Evolutionary conservation across 2,888 invertebrate species (phyloP).

Genomic region (Andricus quercusramuli): DNA sequence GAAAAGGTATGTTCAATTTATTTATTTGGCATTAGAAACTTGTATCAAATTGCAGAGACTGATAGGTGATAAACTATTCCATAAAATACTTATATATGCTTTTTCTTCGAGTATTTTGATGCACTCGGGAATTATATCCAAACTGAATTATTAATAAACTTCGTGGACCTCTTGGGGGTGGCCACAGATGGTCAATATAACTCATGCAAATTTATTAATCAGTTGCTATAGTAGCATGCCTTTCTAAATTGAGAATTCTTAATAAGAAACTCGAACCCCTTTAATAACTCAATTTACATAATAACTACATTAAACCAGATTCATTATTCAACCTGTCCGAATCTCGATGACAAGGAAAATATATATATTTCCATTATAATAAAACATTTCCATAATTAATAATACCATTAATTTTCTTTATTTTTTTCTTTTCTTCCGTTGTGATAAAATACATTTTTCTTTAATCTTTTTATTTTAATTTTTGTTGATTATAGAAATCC

Average conservation of each 20-base stretch:
- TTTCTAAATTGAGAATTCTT: slow-evolving; percentile 26
- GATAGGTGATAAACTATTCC: background rate
- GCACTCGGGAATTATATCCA: background rate
- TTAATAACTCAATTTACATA: slow-evolving; percentile 11
- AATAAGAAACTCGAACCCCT: slow-evolving; percentile 27
- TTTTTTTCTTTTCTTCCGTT: too few relatives aligned
- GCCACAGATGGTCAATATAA: slow-evolving; percentile 33
- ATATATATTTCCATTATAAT: background rate
- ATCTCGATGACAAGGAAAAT: background rate
- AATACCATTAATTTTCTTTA: background rate
- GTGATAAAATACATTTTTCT: too few relatives aligned
- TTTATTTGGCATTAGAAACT: too few relatives aligned
- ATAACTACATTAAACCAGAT: slow-evolving; percentile 19
- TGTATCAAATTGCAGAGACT: too few relatives aligned
- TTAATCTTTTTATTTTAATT: too few relatives aligned
- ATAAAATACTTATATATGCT: background rate
- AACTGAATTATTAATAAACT: slow-evolving; percentile 9
- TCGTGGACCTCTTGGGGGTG: slow-evolving; percentile 5
- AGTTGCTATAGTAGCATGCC: slow-evolving; percentile 30
- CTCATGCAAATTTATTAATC: slow-evolving; percentile 39
- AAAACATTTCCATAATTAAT: background rate
- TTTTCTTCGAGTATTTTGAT: background rate
- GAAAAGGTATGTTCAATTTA: too few relatives aligned
- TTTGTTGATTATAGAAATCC: too few relatives aligned
- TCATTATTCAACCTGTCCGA: slow-evolving; percentile 4